phyloP scores from a whole-genome alignment of 2,888 invertebrate species.

The Nomada fabriciana region DNA sequence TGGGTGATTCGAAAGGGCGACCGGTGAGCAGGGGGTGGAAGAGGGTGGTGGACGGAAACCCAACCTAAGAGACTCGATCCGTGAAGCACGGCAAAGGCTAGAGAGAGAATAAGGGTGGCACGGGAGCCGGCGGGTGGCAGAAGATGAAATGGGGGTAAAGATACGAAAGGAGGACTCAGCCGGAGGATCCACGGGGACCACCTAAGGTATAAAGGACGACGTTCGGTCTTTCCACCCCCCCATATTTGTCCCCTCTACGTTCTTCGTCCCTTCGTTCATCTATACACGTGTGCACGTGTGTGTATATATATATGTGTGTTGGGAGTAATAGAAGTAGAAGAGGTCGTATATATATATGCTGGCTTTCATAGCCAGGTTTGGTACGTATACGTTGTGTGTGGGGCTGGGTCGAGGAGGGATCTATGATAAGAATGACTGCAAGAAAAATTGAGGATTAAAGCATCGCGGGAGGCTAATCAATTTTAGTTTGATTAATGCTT shows the following conservation, averaged over 20 bases:
- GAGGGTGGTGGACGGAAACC: slow-evolving; percentile 74
- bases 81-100: slow-evolving; percentile 77
- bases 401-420: slow-evolving; percentile 26
- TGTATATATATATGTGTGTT: not conserved
- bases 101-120: slow-evolving; percentile 79
- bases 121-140: slow-evolving; percentile 68
- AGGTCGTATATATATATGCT: not conserved
- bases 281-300: not conserved
- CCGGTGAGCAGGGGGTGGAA: slow-evolving; percentile 49
- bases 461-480: slow-evolving; percentile 32
- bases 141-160: slow-evolving; percentile 75
- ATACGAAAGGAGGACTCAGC: slow-evolving; percentile 80
- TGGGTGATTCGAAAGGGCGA: slow-evolving; percentile 75
- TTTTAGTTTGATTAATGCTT: slow-evolving; percentile 49
- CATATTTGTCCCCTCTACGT: slow-evolving; percentile 72
- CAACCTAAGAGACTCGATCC: slow-evolving; percentile 82
- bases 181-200: slow-evolving; percentile 80
- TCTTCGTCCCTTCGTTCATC: slow-evolving; percentile 43
- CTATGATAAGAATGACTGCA: slow-evolving; percentile 46
- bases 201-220: slow-evolving; percentile 81
- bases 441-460: slow-evolving; percentile 56
- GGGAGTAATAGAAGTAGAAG: slow-evolving; percentile 8
- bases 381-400: slow-evolving; percentile 21
- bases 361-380: slow-evolving; percentile 23
- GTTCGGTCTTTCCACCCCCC: slow-evolving; percentile 78